phyloP scores from a whole-genome alignment of 2,113 vertebrate species.

The Mirza zaza region DNA sequence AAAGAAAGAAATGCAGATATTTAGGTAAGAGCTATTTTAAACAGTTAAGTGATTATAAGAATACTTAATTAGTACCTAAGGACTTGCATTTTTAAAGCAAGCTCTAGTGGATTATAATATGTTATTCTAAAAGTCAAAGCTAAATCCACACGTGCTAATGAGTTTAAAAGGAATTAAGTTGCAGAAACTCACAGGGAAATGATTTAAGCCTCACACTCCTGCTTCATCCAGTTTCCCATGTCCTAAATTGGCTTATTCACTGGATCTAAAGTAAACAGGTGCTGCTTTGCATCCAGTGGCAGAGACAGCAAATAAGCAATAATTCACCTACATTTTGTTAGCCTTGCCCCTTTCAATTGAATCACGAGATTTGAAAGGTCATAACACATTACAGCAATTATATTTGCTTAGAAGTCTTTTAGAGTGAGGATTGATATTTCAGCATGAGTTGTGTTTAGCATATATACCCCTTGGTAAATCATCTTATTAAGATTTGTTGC shows the following conservation, averaged over 20 bases:
- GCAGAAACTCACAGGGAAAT: neutral
- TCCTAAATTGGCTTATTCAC: neutral
- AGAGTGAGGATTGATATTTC: conserved; percentile 1
- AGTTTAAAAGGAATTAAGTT: conserved; percentile 17
- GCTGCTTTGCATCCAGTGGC: neutral
- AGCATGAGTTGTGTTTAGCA: neutral
- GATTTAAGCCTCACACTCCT: neutral
- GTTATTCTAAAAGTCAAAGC: conserved; percentile 36
- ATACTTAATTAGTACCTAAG: neutral
- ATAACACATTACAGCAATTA: conserved; percentile 20
- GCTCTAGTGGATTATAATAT: neutral
- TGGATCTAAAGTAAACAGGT: neutral
- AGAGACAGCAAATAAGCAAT: neutral
- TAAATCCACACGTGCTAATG: neutral
- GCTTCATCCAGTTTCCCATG: neutral
- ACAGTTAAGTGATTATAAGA: neutral
- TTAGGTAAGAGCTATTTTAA: neutral
- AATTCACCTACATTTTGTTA: neutral
- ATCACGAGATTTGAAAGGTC: conserved; percentile 32
- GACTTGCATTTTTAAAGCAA: conserved; percentile 35
- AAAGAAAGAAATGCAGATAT: conserved; percentile 10
- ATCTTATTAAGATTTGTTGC: conserved; percentile 2
- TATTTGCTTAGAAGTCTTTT: conserved; percentile 48
- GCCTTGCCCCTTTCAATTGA: neutral
- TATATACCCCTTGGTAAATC: neutral